Percentiles rank a stretch among this genome's conserved stretches.
Conservation (phyloP, 2,113 vertebrate genomes). For the Ctenomys sociabilis region DNA sequence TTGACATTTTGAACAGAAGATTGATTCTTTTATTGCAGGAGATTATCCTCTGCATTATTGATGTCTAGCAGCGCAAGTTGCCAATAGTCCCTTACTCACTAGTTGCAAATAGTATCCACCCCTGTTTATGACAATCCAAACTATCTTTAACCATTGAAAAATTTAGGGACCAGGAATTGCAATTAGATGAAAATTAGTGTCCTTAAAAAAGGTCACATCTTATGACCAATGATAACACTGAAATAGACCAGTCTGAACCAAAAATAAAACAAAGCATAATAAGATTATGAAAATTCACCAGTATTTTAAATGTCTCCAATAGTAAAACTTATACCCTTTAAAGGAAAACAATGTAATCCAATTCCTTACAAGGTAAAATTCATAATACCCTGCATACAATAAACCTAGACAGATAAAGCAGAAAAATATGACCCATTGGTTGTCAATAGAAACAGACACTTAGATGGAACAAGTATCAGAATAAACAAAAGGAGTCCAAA, state of each 20-base stretch:
- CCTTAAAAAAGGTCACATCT: not conserved
- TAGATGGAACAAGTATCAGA: not conserved
- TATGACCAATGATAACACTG: not conserved
- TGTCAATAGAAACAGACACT: not conserved
- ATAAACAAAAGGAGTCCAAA: not conserved
- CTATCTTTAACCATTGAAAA: not conserved
- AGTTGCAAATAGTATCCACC: not conserved
- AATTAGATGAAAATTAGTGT: not conserved
- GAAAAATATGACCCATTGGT: not conserved
- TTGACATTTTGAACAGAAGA: not conserved
- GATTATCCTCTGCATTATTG: not conserved
- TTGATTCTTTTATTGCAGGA: not conserved
- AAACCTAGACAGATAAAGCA: not conserved
- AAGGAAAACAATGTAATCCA: not conserved
- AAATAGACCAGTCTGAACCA: not conserved
- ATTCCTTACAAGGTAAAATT: not conserved
- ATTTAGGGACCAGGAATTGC: not conserved
- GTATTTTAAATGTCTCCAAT: not conserved
- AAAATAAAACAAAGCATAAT: conserved; percentile 1
- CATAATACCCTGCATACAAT: not conserved
- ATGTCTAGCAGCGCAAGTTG: not conserved
- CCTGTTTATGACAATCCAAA: not conserved
- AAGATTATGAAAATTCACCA: not conserved
- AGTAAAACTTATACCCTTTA: not conserved
- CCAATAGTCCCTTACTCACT: not conserved